These are phyloP conservation scores for Polydrusus cervinus DNA, from an alignment of 2,888 invertebrate genomes.

Conservation along the genomic window DNA sequence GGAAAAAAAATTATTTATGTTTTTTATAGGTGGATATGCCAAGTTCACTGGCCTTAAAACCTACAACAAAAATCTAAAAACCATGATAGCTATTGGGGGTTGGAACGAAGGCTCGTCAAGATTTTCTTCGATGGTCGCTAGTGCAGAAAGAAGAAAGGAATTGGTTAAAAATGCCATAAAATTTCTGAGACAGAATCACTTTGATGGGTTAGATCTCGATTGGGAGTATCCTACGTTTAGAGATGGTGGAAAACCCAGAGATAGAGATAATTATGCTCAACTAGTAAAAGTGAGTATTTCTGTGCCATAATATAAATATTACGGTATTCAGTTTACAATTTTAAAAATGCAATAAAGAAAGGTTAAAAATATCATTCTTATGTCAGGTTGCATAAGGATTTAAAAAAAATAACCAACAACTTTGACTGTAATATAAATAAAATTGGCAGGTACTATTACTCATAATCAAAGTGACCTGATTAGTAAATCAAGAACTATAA, in stretches of 20 bases:
- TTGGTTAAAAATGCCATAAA: constrained; percentile 89
- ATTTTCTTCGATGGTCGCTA: constrained; percentile 92
- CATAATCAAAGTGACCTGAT: too few species aligned
- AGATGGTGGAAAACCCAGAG: constrained; percentile 86
- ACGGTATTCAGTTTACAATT: too few species aligned
- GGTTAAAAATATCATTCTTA: too few species aligned
- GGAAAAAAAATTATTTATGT: background rate
- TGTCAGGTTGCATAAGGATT: too few species aligned
- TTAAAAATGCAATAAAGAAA: too few species aligned
- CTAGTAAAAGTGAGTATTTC: constrained; percentile 80
- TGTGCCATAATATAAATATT: too few species aligned
- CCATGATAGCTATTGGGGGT: constrained; percentile 91
- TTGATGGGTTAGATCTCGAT: constrained; percentile 94
- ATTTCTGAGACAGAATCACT: constrained; percentile 92
- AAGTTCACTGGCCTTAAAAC: constrained; percentile 95
- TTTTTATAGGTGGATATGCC: constrained; percentile 86
- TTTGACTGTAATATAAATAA: too few species aligned
- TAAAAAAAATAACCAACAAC: too few species aligned
- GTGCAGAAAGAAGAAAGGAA: constrained; percentile 82
- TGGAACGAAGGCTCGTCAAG: constrained; percentile 94
- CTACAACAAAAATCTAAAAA: constrained; percentile 93
- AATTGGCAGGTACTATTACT: too few species aligned
- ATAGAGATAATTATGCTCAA: constrained; percentile 90
- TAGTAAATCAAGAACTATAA: too few species aligned
- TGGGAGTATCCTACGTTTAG: constrained; percentile 92